Percentiles rank a stretch among this genome's conserved stretches.
Conservation (phyloP, 2,797 vertebrate genomes). For the Pampus argenteus region DNA sequence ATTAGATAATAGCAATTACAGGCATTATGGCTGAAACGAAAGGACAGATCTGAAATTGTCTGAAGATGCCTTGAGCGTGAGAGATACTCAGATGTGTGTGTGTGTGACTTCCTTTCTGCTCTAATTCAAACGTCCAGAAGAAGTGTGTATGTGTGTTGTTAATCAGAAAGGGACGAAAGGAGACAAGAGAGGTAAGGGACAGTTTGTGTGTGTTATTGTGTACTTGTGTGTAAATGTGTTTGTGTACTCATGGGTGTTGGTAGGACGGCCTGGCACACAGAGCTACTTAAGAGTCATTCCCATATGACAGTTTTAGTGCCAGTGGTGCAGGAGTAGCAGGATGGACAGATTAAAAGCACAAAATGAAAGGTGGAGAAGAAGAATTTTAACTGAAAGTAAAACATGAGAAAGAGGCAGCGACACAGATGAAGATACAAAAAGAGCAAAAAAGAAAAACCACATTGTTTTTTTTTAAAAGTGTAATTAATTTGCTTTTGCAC, state of each 20-base stretch:
- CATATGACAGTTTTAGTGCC: conserved; percentile 27
- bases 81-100: conserved; percentile 6
- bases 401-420: background rate
- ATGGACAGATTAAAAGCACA: conserved; percentile 4
- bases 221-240: conserved; percentile 19
- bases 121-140: conserved; percentile 66
- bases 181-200: conserved; percentile 43
- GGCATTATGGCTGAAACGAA: conserved; percentile 26
- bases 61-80: conserved; percentile 31
- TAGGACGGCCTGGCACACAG: conserved; percentile 7
- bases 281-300: conserved; percentile 41
- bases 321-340: background rate
- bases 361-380: background rate
- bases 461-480: background rate
- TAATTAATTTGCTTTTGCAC: background rate
- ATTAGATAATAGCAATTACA: conserved; percentile 61
- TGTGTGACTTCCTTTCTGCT: conserved; percentile 26
- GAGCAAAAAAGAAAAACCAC: background rate
- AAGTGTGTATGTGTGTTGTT: conserved; percentile 48
- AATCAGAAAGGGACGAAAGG: conserved; percentile 43
- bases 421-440: background rate
- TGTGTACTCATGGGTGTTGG: conserved; percentile 20
- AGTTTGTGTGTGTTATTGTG: conserved; percentile 12
- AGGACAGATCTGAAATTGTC: conserved; percentile 50
- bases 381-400: background rate